Evolutionary conservation across 2,113 vertebrate genomes (phyloP).

Genomic region (Thalassoma bifasciatum): DNA sequence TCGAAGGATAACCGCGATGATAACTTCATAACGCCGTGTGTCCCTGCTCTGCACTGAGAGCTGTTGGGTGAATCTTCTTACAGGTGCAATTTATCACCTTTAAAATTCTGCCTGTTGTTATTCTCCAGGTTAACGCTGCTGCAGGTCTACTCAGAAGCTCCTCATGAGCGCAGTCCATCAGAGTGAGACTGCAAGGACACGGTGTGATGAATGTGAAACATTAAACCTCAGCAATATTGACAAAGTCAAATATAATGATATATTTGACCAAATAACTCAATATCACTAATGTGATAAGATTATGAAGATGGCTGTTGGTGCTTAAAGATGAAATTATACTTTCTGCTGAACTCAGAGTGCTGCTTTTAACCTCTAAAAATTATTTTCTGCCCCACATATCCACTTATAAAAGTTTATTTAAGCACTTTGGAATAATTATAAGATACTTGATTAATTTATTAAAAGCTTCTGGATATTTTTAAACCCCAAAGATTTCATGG

Average conservation of each 20-base stretch:
- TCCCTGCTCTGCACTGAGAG: neutral
- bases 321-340: neutral
- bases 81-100: slow-evolving; percentile 25
- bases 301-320: neutral
- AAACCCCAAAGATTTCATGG: too few relatives aligned
- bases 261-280: slow-evolving; percentile 29
- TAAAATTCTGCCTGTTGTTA: slow-evolving; percentile 12
- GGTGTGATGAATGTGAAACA: slow-evolving; percentile 11
- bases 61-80: slow-evolving; percentile 26
- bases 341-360: neutral
- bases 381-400: neutral
- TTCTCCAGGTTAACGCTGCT: slow-evolving; percentile 28
- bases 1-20: slow-evolving; percentile 21
- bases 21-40: slow-evolving; percentile 26
- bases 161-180: slow-evolving; percentile 15
- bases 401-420: too few relatives aligned
- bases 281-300: neutral
- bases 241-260: slow-evolving; percentile 51
- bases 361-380: neutral
- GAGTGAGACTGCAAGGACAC: slow-evolving; percentile 29
- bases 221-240: slow-evolving; percentile 18
- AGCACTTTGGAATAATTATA: too few relatives aligned
- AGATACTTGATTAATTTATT: too few relatives aligned
- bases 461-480: too few relatives aligned
- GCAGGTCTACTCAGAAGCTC: slow-evolving; percentile 24